These are phyloP conservation scores for Cyanistes caeruleus DNA, from an alignment of 2,113 vertebrate genomes.

Conservation along the genomic window DNA sequence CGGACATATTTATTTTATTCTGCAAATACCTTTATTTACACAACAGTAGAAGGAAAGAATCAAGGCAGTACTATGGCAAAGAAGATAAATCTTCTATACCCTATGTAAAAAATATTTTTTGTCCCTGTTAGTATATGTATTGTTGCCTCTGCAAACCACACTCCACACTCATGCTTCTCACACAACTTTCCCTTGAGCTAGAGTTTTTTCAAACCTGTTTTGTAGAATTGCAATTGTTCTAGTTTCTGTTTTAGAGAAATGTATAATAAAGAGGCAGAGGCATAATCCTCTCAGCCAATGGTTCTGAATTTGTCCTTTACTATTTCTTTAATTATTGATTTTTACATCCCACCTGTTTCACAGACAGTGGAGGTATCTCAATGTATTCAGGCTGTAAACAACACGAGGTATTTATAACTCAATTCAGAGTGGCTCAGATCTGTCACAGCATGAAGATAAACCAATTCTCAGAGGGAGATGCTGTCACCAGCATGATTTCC, in stretches of 20 bases:
- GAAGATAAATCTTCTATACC: neutral
- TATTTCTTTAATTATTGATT: neutral
- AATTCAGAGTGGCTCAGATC: neutral
- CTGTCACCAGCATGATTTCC: neutral
- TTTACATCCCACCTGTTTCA: neutral
- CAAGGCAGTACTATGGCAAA: neutral
- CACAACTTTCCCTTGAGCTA: neutral
- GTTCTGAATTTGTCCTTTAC: neutral
- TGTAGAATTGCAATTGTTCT: neutral
- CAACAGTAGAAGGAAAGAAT: neutral
- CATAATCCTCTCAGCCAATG: neutral
- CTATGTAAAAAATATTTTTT: neutral
- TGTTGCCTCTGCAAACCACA: neutral
- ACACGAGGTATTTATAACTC: neutral
- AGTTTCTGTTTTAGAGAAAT: neutral
- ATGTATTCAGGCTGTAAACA: neutral
- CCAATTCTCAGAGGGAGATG: neutral
- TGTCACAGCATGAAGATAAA: neutral
- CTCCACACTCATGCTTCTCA: neutral
- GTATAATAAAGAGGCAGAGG: neutral
- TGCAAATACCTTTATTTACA: neutral
- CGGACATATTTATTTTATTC: neutral
- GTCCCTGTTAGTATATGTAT: neutral
- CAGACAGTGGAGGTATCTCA: neutral
- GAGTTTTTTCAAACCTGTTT: neutral